Conservation (phyloP, 2,888 invertebrate species). For the Clostera curtula region DNA sequence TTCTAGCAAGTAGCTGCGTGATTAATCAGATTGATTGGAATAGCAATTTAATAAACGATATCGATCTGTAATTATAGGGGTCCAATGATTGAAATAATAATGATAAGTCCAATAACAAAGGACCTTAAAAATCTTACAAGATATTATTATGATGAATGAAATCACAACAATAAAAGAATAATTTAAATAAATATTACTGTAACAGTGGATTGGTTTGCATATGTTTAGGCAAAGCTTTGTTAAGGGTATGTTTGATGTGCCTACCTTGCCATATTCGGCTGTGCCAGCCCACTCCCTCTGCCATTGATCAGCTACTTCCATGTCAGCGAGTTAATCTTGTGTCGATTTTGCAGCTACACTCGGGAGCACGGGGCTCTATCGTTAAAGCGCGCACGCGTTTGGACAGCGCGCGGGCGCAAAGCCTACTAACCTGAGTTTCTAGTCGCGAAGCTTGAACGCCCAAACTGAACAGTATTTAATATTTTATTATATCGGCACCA, state of each 20-base stretch:
- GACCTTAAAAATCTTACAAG: no score
- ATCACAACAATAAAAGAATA: not conserved
- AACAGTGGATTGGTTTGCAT: not conserved
- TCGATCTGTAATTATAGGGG: no score
- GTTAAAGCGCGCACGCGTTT: constrained; percentile 42
- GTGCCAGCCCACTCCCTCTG: constrained; percentile 68
- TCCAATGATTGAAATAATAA: no score
- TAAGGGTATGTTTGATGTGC: constrained; percentile 16
- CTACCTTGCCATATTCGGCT: constrained; percentile 70
- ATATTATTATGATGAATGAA: no score
- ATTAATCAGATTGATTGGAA: not conserved
- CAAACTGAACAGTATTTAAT: no score
- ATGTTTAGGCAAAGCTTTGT: constrained; percentile 1
- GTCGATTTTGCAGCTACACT: constrained; percentile 68
- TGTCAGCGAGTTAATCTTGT: constrained; percentile 33
- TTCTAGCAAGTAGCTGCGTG: constrained; percentile 15
- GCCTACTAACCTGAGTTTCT: constrained; percentile 62
- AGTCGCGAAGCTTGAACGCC: no score
- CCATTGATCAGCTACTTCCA: constrained; percentile 71
- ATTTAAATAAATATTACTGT: not conserved
- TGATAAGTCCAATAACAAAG: no score
- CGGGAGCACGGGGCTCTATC: constrained; percentile 43
- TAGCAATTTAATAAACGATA: not conserved
- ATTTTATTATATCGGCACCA: no score
- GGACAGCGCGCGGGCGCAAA: constrained; percentile 44